Conservation (phyloP, 1,140 invertebrate species). For the Neotoxoptera formosana region DNA sequence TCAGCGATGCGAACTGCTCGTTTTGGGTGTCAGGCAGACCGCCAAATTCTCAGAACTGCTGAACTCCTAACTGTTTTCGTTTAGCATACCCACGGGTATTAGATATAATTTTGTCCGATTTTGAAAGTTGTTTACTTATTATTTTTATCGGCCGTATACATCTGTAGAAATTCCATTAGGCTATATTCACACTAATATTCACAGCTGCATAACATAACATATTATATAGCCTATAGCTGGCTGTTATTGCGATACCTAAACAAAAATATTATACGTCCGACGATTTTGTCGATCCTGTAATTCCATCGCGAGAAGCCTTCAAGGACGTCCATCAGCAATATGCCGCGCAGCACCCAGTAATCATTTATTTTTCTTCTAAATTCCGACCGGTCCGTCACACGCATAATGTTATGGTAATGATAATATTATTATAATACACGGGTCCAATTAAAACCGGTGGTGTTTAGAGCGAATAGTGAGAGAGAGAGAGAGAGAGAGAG, state of each 20-base stretch:
- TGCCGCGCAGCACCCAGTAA: neutral
- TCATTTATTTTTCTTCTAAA: neutral
- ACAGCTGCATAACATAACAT: neutral
- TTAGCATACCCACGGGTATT: no score
- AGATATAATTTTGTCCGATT: neutral
- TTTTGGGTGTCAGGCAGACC: neutral
- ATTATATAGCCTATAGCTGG: neutral
- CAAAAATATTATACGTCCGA: neutral
- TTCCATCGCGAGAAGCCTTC: neutral
- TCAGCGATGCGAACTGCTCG: neutral
- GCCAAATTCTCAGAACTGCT: neutral
- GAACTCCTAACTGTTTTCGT: neutral
- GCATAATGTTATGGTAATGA: neutral
- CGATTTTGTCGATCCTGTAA: neutral
- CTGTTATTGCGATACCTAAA: neutral
- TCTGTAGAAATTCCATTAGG: neutral
- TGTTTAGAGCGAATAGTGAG: neutral
- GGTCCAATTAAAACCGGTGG: neutral
- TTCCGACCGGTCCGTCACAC: neutral
- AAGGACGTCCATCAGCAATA: neutral
- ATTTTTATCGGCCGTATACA: neutral
- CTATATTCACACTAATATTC: neutral
- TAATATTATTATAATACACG: neutral
- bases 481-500: no score
- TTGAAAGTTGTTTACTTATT: neutral